Base-by-base conservation (phyloP, 1,140 invertebrate species). In the Hyles vespertilio region DNA sequence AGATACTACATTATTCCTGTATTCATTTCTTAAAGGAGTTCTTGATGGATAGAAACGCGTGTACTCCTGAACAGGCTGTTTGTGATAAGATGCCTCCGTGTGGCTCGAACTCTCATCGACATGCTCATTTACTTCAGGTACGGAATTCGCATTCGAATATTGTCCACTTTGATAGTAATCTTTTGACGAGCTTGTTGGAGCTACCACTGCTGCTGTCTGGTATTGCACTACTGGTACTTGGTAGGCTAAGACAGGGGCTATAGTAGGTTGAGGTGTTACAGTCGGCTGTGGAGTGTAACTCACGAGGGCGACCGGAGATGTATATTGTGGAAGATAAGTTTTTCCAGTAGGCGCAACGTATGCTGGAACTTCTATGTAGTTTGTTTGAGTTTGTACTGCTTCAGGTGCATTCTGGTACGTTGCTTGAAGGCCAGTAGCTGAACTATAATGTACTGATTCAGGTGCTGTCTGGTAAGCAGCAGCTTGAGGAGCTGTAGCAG, bases 11-110 rank as follows among this genome's bases (percentile, higher is more conserved):
- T 56, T 61, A 32, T 73, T 63, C 40, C 76, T 70, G 46, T 78
- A 79, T 5, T 84, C 77, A 11, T 85, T 74, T 50, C 81, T 70
- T 10, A 79, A 46, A 11, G 83, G 81, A 8, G 72, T 61, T 8
- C 75, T 60, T 5, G 80, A 81, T 45, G 76, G 80, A 49, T 89
- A 89, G 50, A 84, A 79, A 46, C 81, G 63, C 8, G 79, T 77
- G 58, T 63, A 77, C n/a, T 79, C 77, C 44, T 67, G 58, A 2
- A 57, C 58, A 3, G 59, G 46, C 11, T 65, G 56, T 48, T 74
- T 77, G 3, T 53, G 49, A 8, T 79, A 77, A 5, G 77, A 63
- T n/a, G 63, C 36, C 55, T 86, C 83, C 10, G 75, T 67, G 51
- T 80, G 78, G 5, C 67, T 58, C 22, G 67, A 70, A 55, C 59